Conservation (phyloP, 2,797 vertebrate species). For the Parotocinclus haroldoi region DNA sequence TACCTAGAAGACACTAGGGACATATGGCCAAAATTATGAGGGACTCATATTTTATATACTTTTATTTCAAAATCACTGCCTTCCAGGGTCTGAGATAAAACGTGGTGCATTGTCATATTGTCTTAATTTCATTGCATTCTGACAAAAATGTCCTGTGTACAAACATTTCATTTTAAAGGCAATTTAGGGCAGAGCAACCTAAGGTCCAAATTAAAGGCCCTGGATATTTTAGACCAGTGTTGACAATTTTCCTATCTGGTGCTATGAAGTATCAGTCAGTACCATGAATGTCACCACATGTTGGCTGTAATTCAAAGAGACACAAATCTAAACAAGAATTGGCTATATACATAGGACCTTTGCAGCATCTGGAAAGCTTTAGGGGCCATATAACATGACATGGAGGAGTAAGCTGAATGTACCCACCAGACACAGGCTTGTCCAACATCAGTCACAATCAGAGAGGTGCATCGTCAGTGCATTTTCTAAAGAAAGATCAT, state of each 20-base stretch:
- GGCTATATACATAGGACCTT: constrained; percentile 47
- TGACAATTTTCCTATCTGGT: constrained; percentile 32
- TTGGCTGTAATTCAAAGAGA: constrained; percentile 59
- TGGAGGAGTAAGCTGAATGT: constrained; percentile 32
- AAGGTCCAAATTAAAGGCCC: constrained; percentile 47
- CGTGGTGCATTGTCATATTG: constrained; percentile 23
- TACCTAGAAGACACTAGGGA: too few species aligned
- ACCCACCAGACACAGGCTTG: background rate
- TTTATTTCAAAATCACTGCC: too few species aligned
- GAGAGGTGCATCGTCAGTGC: constrained; percentile 16
- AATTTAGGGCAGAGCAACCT: constrained; percentile 51
- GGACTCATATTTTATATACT: too few species aligned
- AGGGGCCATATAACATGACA: constrained; percentile 58
- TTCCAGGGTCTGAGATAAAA: constrained; percentile 1
- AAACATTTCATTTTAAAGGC: constrained; percentile 62
- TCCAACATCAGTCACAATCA: constrained; percentile 17
- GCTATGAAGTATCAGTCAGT: constrained; percentile 31
- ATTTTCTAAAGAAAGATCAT: constrained; percentile 14
- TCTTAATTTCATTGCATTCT: constrained; percentile 27
- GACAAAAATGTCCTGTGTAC: constrained; percentile 49
- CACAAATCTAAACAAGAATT: constrained; percentile 63
- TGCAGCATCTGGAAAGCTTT: constrained; percentile 70
- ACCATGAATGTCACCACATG: constrained; percentile 52
- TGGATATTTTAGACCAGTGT: constrained; percentile 25
- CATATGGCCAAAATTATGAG: too few species aligned